Evolutionary conservation across 2,113 vertebrate genomes (phyloP).

Genomic region (Piprites chloris): DNA sequence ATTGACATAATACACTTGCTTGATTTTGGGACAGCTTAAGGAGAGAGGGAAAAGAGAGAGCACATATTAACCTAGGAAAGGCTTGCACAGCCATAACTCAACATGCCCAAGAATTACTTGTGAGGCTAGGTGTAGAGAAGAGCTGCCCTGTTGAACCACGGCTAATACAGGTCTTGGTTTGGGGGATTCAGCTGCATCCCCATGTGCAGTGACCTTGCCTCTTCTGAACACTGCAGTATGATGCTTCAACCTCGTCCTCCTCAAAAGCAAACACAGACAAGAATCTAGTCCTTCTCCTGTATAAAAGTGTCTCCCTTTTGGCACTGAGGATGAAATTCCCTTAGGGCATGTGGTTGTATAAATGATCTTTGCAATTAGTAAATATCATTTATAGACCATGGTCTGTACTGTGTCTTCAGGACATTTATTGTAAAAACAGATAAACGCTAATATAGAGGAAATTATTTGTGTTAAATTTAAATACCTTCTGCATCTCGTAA

Average conservation of each 20-base stretch:
- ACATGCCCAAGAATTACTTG: not conserved
- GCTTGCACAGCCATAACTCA: not conserved
- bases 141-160: not conserved
- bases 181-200: not conserved
- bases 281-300: not conserved
- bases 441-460: not conserved
- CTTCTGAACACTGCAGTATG: not conserved
- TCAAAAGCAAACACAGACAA: not conserved
- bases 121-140: not conserved
- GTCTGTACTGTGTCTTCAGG: not conserved
- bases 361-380: not conserved
- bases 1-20: not conserved
- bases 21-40: not conserved
- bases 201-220: not conserved
- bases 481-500: not conserved
- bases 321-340: not conserved
- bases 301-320: not conserved
- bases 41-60: not conserved
- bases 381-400: not conserved
- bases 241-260: not conserved
- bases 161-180: not conserved
- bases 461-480: not conserved
- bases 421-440: not conserved
- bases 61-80: rapidly evolving
- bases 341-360: not conserved